phyloP scores from a whole-genome alignment of 2,888 invertebrate genomes.

The Clanis bilineata region DNA sequence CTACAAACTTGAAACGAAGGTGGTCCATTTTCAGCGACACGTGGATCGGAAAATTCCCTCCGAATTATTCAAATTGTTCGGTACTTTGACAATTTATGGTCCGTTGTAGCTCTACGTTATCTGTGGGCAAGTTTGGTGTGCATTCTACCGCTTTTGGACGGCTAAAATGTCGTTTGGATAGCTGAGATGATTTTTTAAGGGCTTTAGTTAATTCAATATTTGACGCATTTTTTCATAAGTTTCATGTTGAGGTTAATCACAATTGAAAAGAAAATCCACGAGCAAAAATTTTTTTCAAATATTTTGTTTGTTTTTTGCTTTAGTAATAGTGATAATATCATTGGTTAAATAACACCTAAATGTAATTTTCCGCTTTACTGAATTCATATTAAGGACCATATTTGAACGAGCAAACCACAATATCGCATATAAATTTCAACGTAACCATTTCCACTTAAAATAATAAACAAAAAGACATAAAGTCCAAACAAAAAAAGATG shows the following conservation, averaged over 20 bases:
- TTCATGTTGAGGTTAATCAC: too few relatives aligned
- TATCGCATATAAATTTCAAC: background rate
- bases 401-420: background rate
- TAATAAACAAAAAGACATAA: background rate
- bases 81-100: conserved; percentile 42
- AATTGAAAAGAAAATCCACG: too few relatives aligned
- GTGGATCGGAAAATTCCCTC: conserved; percentile 19
- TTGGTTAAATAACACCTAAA: too few relatives aligned
- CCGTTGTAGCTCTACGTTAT: conserved; percentile 50
- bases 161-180: conserved; percentile 45
- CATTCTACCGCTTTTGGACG: conserved; percentile 44
- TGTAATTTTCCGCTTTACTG: too few relatives aligned
- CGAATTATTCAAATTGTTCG: conserved; percentile 14
- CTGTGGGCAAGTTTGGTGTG: conserved; percentile 34
- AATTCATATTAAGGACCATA: background rate
- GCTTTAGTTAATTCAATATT: too few relatives aligned
- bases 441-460: background rate
- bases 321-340: too few relatives aligned
- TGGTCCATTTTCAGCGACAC: conserved; percentile 16
- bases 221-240: too few relatives aligned
- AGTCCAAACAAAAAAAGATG: background rate
- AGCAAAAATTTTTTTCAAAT: too few relatives aligned
- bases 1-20: conserved; percentile 5
- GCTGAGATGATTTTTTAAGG: conserved; percentile 6
- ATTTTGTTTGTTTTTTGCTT: too few relatives aligned